Percentiles rank a stretch among this genome's conserved stretches.
phyloP scores from a whole-genome alignment of 2,888 invertebrate species.

The Chymomyza amoena region DNA sequence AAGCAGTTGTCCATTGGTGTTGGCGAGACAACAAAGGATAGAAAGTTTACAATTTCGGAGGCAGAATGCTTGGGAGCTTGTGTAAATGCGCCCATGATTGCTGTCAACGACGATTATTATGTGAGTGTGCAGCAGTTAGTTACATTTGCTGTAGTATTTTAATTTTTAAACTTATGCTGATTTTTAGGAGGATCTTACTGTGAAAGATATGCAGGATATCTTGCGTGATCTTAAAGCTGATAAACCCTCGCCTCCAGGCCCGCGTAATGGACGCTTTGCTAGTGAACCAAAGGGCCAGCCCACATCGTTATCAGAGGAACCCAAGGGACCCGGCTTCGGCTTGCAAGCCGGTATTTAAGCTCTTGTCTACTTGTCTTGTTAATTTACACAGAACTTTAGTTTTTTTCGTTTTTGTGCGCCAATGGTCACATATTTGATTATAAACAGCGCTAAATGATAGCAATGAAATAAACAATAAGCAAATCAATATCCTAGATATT shows the following conservation, averaged over 20 bases:
- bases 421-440: neutral
- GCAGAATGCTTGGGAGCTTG: conserved; percentile 99
- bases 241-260: conserved; percentile 91
- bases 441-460: neutral
- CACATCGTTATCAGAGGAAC: conserved; percentile 92
- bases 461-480: neutral
- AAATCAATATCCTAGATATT: neutral
- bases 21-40: conserved; percentile 90
- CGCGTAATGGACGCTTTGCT: conserved; percentile 94
- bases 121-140: conserved; percentile 83
- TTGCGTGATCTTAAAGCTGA: conserved; percentile 92
- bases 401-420: neutral
- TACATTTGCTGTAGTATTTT: neutral
- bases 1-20: conserved; percentile 83
- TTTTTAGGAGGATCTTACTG: conserved; percentile 94
- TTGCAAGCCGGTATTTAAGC: conserved; percentile 81
- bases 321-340: conserved; percentile 95
- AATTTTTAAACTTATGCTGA: neutral
- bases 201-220: conserved; percentile 92
- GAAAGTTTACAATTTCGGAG: conserved; percentile 95
- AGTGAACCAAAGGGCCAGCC: conserved; percentile 93
- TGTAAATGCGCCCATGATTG: conserved; percentile 99
- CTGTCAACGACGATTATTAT: conserved; percentile 98
- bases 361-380: neutral
- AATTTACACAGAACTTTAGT: neutral